Conservation (phyloP, 1,140 invertebrate species). For the Paraescarpia echinospica region DNA sequence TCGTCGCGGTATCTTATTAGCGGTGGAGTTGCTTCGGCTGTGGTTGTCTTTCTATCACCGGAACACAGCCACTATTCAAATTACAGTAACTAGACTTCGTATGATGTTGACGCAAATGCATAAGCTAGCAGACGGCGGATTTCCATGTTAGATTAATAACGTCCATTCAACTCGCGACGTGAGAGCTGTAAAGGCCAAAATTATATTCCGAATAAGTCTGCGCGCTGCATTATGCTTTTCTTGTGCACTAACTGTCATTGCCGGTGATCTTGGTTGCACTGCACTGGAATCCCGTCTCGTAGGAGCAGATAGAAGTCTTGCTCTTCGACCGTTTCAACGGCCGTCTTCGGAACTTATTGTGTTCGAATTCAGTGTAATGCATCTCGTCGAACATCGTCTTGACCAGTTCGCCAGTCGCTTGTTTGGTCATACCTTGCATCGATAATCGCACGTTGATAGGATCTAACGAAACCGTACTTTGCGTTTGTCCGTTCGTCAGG, state of each 20-base stretch:
- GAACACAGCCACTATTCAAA: background rate
- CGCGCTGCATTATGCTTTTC: background rate
- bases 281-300: background rate
- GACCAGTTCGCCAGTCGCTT: background rate
- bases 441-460: background rate
- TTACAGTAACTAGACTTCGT: background rate
- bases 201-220: background rate
- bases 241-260: background rate
- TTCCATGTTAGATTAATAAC: background rate
- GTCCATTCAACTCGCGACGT: background rate
- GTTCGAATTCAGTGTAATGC: background rate
- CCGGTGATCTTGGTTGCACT: background rate
- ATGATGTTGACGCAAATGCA: background rate
- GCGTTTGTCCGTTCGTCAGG: background rate
- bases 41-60: background rate
- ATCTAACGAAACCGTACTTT: background rate
- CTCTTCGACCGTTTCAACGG: background rate
- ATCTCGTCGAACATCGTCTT: background rate
- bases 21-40: background rate
- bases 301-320: background rate
- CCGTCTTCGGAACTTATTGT: background rate
- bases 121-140: background rate
- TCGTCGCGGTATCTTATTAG: background rate
- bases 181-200: background rate
- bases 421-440: background rate